Conservation (phyloP, 2,888 invertebrate genomes). For the Acanthopleura granulata region DNA sequence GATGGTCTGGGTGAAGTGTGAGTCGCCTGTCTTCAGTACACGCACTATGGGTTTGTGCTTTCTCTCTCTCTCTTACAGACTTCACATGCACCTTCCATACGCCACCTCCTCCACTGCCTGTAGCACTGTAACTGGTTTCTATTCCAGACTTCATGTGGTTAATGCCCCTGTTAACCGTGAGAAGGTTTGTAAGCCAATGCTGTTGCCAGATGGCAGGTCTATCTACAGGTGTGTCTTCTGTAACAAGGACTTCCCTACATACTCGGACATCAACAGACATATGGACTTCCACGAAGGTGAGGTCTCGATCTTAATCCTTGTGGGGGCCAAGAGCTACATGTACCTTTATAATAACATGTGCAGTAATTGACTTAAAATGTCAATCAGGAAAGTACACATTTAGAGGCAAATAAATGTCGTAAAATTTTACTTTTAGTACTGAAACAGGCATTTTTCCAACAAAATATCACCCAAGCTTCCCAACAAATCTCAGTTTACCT, state of each 20-base stretch:
- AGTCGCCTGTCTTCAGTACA: background rate
- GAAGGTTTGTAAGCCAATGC: slow-evolving; percentile 63
- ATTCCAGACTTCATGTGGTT: slow-evolving; percentile 60
- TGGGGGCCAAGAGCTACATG: too few relatives aligned
- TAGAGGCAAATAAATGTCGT: too few relatives aligned
- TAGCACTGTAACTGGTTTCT: slow-evolving; percentile 20
- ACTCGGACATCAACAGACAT: slow-evolving; percentile 70
- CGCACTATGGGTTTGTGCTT: background rate
- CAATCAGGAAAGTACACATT: too few relatives aligned
- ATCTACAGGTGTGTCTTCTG: slow-evolving; percentile 69
- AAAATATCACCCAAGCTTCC: too few relatives aligned
- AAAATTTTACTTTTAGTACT: too few relatives aligned
- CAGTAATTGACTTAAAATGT: too few relatives aligned
- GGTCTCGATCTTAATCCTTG: too few relatives aligned
- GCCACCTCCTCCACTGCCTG: slow-evolving; percentile 16
- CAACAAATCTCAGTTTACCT: too few relatives aligned
- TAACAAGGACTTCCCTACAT: slow-evolving; percentile 68
- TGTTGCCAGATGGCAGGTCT: slow-evolving; percentile 64
- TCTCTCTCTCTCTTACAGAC: slow-evolving; percentile 17
- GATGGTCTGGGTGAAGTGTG: background rate
- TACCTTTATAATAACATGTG: too few relatives aligned
- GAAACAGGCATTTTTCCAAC: too few relatives aligned
- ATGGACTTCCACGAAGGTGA: slow-evolving; percentile 71
- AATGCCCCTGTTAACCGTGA: slow-evolving; percentile 62
- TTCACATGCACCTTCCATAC: slow-evolving; percentile 18